Percentiles rank a stretch among this genome's conserved stretches.
phyloP scores from a whole-genome alignment of 2,797 vertebrate species.

The Poecilia wingei region DNA sequence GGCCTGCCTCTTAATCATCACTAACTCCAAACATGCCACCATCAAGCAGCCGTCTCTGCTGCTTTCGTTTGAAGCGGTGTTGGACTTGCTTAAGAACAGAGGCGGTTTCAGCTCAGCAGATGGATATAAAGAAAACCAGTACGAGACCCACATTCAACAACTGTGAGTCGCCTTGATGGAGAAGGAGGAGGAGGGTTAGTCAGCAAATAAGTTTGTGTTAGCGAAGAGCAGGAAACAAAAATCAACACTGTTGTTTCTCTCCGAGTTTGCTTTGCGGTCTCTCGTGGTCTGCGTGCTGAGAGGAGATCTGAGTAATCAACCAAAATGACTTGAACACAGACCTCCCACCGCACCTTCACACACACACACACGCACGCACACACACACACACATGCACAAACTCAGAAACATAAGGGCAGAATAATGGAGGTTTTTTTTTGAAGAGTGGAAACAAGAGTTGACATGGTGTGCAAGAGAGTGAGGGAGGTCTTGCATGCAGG shows the following conservation, averaged over 20 bases:
- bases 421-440: constrained; percentile 29
- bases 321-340: constrained; percentile 59
- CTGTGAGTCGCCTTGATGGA: constrained; percentile 19
- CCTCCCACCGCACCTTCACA: constrained; percentile 50
- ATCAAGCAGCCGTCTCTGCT: constrained; percentile 48
- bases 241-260: constrained; percentile 63
- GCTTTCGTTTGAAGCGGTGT: constrained; percentile 57
- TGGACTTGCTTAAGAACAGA: constrained; percentile 47
- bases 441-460: constrained; percentile 40
- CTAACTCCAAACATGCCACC: constrained; percentile 52
- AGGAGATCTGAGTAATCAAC: constrained; percentile 69
- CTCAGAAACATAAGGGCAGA: constrained; percentile 30
- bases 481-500: constrained; percentile 39
- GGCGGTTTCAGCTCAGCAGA: constrained; percentile 45
- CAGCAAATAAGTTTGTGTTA: constrained; percentile 55
- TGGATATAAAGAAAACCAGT: constrained; percentile 53
- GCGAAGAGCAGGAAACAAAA: constrained; percentile 48
- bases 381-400: constrained; percentile 26
- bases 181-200: constrained; percentile 25
- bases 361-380: constrained; percentile 31
- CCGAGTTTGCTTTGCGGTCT: constrained; percentile 60
- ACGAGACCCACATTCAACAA: constrained; percentile 45
- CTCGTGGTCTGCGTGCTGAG: constrained; percentile 49
- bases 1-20: constrained; percentile 56
- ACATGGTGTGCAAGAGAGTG: constrained; percentile 24